Conservation (phyloP, 2,888 invertebrate species). For the Prosapia bicincta region DNA sequence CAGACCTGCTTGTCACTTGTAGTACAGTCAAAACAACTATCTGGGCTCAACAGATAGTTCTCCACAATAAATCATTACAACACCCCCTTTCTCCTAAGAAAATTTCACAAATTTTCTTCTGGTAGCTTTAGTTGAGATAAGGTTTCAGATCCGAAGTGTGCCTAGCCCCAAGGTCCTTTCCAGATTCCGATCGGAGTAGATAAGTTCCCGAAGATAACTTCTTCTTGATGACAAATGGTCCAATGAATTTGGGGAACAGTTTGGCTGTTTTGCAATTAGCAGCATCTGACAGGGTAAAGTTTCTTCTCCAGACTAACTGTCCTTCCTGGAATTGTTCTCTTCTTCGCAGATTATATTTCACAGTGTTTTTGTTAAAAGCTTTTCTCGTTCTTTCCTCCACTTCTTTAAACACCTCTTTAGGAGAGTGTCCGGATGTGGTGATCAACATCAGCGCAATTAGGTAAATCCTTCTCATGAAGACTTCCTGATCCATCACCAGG, state of each 20-base stretch:
- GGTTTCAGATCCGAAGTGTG: constrained; percentile 30
- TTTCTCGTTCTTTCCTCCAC: neutral
- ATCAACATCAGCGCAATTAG: neutral
- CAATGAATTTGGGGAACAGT: constrained; percentile 30
- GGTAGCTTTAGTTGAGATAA: no score
- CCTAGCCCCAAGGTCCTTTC: constrained; percentile 26
- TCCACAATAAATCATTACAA: no score
- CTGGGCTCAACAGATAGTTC: no score
- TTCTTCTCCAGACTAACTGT: constrained; percentile 6
- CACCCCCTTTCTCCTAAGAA: no score
- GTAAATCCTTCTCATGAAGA: neutral
- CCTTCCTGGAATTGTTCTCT: constrained; percentile 5
- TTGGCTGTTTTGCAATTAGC: constrained; percentile 28
- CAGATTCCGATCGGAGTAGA: constrained; percentile 11
- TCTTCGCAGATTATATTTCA: constrained; percentile 20
- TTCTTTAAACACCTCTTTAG: neutral
- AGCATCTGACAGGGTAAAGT: constrained; percentile 29
- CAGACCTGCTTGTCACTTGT: no score
- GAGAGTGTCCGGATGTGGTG: neutral
- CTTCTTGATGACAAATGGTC: constrained; percentile 25
- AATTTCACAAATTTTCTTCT: no score
- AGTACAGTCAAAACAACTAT: no score
- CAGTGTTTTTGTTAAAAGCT: neutral
- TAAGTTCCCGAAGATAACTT: constrained; percentile 31
- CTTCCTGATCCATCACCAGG: no score